phyloP scores from a whole-genome alignment of 2,797 vertebrate species.

The Triplophysa bombifrons region DNA sequence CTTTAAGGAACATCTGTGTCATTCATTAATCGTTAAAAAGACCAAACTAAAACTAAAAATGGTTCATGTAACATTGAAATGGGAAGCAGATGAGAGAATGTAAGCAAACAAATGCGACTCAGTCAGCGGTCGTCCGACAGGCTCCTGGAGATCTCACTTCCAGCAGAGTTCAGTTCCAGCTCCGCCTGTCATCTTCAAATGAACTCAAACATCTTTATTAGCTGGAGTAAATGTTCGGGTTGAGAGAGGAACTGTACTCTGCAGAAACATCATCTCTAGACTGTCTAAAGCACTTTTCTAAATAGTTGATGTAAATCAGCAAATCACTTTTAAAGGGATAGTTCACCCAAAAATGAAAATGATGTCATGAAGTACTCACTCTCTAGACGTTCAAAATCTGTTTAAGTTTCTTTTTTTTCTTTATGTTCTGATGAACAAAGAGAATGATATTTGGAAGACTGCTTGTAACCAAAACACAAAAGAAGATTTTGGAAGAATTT shows the following conservation, averaged over 20 bases:
- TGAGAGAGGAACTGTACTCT: not conserved
- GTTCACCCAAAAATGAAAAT: too few relatives aligned
- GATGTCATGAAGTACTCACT: too few relatives aligned
- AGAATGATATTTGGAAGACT: too few relatives aligned
- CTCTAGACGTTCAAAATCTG: too few relatives aligned
- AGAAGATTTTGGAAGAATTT: too few relatives aligned
- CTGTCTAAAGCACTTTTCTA: not conserved
- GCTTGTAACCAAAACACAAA: too few relatives aligned
- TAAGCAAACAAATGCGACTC: not conserved
- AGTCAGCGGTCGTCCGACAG: not conserved
- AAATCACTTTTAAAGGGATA: not conserved
- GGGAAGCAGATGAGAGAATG: not conserved
- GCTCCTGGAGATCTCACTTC: not conserved
- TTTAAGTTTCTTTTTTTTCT: too few relatives aligned
- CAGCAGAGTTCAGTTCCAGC: not conserved
- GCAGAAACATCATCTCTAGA: not conserved
- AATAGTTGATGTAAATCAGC: not conserved
- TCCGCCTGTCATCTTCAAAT: not conserved
- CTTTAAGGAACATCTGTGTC: not conserved
- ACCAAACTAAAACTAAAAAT: not conserved
- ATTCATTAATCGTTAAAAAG: constrained; percentile 1
- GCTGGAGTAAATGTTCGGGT: not conserved
- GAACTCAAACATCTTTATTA: not conserved
- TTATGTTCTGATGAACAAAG: too few relatives aligned
- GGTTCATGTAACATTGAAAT: not conserved